Conservation (phyloP, 2,797 vertebrate species). For the Intellagama lesueurii region DNA sequence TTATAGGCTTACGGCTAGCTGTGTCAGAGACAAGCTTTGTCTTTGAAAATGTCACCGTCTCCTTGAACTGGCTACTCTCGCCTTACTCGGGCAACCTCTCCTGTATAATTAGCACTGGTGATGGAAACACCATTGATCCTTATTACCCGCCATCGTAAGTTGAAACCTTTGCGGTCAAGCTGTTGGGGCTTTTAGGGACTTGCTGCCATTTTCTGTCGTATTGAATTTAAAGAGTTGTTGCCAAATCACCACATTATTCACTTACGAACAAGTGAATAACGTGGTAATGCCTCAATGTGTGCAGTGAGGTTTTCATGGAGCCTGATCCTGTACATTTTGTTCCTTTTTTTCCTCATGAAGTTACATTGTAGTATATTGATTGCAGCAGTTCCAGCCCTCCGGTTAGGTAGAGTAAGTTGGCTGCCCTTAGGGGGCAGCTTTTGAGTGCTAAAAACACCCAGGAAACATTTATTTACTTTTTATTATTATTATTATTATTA, state of each 20-base stretch:
- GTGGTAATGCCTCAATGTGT: background rate
- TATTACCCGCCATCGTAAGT: conserved; percentile 89
- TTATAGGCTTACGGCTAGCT: conserved; percentile 85
- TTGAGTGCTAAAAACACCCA: too few species aligned
- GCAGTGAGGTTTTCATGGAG: background rate
- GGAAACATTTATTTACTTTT: too few species aligned
- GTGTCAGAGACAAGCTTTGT: conserved; percentile 80
- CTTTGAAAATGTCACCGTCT: conserved; percentile 87
- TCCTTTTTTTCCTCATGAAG: too few species aligned
- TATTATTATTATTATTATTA: too few species aligned
- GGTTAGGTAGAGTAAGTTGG: too few species aligned
- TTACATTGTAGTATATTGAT: too few species aligned
- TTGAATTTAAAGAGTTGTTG: too few species aligned
- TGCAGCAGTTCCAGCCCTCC: too few species aligned
- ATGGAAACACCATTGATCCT: conserved; percentile 88
- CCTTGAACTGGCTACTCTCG: conserved; percentile 90
- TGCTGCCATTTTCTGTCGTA: background rate
- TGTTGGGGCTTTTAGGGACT: background rate
- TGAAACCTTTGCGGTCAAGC: background rate
- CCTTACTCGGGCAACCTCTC: conserved; percentile 92
- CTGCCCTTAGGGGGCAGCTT: too few species aligned
- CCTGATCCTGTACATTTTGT: too few species aligned
- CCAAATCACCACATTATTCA: background rate
- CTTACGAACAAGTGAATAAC: background rate
- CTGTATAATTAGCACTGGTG: conserved; percentile 88